phyloP scores from a whole-genome alignment of 2,888 invertebrate species.

The Myopa tessellatipennis region DNA sequence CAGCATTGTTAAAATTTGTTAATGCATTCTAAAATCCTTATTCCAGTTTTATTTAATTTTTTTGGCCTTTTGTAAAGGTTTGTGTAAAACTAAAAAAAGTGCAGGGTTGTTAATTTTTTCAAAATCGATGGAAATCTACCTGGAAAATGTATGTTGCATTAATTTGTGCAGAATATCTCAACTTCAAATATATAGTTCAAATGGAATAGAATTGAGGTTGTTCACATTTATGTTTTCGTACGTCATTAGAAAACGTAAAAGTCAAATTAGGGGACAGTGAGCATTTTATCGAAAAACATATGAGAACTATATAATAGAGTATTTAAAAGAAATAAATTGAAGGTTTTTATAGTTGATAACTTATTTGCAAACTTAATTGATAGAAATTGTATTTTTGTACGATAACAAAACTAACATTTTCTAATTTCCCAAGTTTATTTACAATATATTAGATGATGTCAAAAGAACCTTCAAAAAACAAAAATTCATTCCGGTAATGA shows the following conservation, averaged over 20 bases:
- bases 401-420: conserved; percentile 43
- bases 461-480: conserved; percentile 34
- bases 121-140: too few relatives aligned
- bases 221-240: not conserved
- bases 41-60: too few relatives aligned
- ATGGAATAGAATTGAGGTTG: too few relatives aligned
- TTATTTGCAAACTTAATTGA: conserved; percentile 32
- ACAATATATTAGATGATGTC: conserved; percentile 13
- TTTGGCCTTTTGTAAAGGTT: too few relatives aligned
- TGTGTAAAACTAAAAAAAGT: too few relatives aligned
- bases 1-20: too few relatives aligned
- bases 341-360: conserved; percentile 26
- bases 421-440: conserved; percentile 24
- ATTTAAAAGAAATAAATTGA: not conserved
- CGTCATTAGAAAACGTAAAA: conserved; percentile 4
- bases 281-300: not conserved
- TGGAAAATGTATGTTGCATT: too few relatives aligned
- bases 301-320: not conserved
- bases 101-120: too few relatives aligned
- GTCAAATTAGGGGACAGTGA: not conserved
- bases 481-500: conserved; percentile 61
- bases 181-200: too few relatives aligned
- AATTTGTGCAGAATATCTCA: too few relatives aligned
- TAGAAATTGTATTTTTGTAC: conserved; percentile 47
- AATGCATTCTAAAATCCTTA: too few relatives aligned